Evolutionary conservation across 2,113 vertebrate species (phyloP), one percentile per base, ranked within the genome.

Genomic region (Rhizomys pruinosus): DNA sequence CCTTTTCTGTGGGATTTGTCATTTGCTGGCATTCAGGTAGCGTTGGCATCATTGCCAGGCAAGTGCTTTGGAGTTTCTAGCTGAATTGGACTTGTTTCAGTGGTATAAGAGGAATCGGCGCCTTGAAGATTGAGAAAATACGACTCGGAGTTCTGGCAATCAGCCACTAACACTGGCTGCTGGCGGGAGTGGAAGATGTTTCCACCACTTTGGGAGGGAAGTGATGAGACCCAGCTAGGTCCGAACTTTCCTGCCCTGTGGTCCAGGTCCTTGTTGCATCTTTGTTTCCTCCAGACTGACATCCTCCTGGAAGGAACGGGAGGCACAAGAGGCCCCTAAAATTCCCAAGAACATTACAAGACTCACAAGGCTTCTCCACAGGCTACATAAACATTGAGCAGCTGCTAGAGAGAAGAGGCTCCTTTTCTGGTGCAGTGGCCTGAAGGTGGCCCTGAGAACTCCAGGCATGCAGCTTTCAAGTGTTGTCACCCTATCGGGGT

Each of bases 161-260:
- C 29, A 19, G 47, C 47, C 47, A 7, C 47, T 7, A 16, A 3
- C 0, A 0, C 4, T 10, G 15, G 11, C 63, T 47, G 9, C 2
- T 20, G 57, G 2, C 27, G 77, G 52, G 32, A 47, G 9, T 5
- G 10, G 0, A 1, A 55, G 5, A 1, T 3, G 19, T 10, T 77
- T 68, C n/a, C 39, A 89, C 34, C 25, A 34, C 74, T 66, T 52
- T 77, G 81, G 73, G 73, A 87, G 55, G 15, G 11, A 47, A 79
- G 32, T 71, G 52, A n/a, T 89, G 59, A 20, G 5, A 78, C 6
- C 81, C 39, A 27, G 44, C 32, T 19, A 76, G n/a, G 23, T 34
- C 1, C 4, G 7, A 71, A n/a, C 16, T 0, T 52, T 15, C 66
- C 2, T 17, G 11, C 37, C 55, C 27, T 72, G 1, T n/a, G 27